Base-by-base conservation (phyloP, 2,797 vertebrate genomes). In the Pelobates cultripes region DNA sequence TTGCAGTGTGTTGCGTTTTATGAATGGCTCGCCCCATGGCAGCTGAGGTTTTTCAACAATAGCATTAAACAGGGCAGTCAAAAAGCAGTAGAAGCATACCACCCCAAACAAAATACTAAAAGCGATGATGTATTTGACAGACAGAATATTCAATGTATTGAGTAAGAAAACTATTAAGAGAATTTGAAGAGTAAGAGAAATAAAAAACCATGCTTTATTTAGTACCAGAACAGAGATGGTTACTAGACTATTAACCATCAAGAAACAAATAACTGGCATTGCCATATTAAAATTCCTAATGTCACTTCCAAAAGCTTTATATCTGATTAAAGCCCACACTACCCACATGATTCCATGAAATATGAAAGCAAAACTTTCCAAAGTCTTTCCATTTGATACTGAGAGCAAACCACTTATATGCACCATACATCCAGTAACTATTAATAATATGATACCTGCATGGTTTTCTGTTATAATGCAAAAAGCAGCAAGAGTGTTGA, bases 51-150 rank as follows among this genome's bases (percentile, higher is more conserved):
- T 90, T 88, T 95, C 86, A 28, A 28, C 28, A 28, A 28, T 67
- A 78, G 88, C 89, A 87, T 90, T 96, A 87, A 93, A 91, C 71
- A 96, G 88, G 79, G 93, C 87, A 0, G 94, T 92, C 78, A 96
- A 83, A 89, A 97, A 97, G 88, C 93, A 95, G 86, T 97, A 97
- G 82, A 97, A 97, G 88, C 96, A 95, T 85, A 96, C 89, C 55
- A 96, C 87, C 13, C 96, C 96, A 3, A 97, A 96, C 79, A 95
- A 86, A 78, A 96, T 90, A 3, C 92, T 92, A 80, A 94, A 94
- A 7, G 91, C 93, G 0, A 94, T 86, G 87, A 96, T 95, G 0
- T 95, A 97, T 12, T 95, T 94, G 2, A 86, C 81, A 0, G 94
- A 94, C 60, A 94, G 85, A 0, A 70, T 87, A 0, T 82, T 90